Evolutionary conservation across 2,113 vertebrate genomes (phyloP), one percentile per base, ranked within the genome.

Genomic region (Sander vitreus): DNA sequence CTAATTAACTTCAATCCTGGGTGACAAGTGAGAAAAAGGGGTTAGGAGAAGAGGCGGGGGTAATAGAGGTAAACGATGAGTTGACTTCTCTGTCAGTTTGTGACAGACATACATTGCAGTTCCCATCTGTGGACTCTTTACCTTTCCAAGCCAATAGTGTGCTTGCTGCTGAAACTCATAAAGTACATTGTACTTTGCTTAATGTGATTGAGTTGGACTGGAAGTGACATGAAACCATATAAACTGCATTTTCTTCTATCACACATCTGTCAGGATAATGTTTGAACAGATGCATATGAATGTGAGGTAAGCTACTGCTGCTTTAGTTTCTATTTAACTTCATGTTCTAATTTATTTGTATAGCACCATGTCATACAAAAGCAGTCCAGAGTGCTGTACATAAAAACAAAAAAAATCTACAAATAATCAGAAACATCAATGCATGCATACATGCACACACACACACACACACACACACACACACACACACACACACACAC

Each of bases 1-100:
- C 84, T 72, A 93, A 94, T 92, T 93, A 94, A 93, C 83, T 81
- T 84, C 77, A 78, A 71, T 51, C 69, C 62, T n/a, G 36, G 76
- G 77, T 65, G 64, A 83, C 76, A 45, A 55, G 30, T 50, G 33
- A 80, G 69, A 72, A 76, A 73, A 59, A 18, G 25, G 19, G 9
- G 9, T 36, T 21, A 39, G 69, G 48, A 60, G 63, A 55, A 55
- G 50, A 66, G 71, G 53, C 19, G 2, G 19, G 57, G 19, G 21
- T 43, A 58, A 25, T 12, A 7, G 18, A 23, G 45, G 45, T 51
- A 7, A 23, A 45, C 48, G 33, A 33, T 30, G 39, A 65, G 10
- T 15, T 69, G 63, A 77, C 3, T 33, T 39, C 45, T 75, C 48
- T 65, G 43, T 83, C 55, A 64, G 33, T 30, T 53, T 53, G 45